A percentile compares a stretch with the other conserved stretches of the same genome.
Evolutionary conservation across 2,797 vertebrate species (phyloP).

Genomic region (Etheostoma perlongum): DNA sequence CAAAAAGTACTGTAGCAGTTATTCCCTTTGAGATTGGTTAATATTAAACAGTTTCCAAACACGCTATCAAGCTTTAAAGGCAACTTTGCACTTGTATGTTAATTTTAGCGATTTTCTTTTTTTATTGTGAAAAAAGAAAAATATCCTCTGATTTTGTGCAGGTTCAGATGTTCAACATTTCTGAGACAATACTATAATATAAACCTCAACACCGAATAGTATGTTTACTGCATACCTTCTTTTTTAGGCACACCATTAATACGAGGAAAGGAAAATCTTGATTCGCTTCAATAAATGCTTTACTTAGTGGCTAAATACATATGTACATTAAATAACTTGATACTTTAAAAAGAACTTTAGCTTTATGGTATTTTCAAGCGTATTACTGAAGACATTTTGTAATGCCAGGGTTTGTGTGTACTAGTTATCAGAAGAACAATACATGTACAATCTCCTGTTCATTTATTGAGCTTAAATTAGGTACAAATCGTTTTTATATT

Average conservation of each 20-base stretch:
- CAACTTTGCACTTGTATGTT: conserved; percentile 71
- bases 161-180: conserved; percentile 48
- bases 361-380: conserved; percentile 52
- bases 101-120: conserved; percentile 45
- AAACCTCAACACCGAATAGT: conserved; percentile 60
- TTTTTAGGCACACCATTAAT: conserved; percentile 49
- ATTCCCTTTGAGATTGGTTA: conserved; percentile 73
- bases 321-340: conserved; percentile 55
- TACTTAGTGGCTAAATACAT: conserved; percentile 53
- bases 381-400: conserved; percentile 60
- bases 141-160: conserved; percentile 35
- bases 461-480: conserved; percentile 34
- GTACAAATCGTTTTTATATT: conserved; percentile 1
- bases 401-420: conserved; percentile 54
- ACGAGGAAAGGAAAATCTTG: conserved; percentile 19
- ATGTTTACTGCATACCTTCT: conserved; percentile 62
- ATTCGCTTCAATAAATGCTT: conserved; percentile 70
- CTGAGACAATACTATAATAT: conserved; percentile 26
- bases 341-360: conserved; percentile 41
- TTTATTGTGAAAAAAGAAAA: conserved; percentile 11
- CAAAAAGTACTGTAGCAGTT: conserved; percentile 77
- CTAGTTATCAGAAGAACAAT: conserved; percentile 52
- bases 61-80: conserved; percentile 75
- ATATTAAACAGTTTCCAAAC: conserved; percentile 62
- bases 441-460: conserved; percentile 55